These are phyloP conservation scores for Drosophila nigrodunni DNA, from an alignment of 1,140 invertebrate genomes.

Conservation along the genomic window DNA sequence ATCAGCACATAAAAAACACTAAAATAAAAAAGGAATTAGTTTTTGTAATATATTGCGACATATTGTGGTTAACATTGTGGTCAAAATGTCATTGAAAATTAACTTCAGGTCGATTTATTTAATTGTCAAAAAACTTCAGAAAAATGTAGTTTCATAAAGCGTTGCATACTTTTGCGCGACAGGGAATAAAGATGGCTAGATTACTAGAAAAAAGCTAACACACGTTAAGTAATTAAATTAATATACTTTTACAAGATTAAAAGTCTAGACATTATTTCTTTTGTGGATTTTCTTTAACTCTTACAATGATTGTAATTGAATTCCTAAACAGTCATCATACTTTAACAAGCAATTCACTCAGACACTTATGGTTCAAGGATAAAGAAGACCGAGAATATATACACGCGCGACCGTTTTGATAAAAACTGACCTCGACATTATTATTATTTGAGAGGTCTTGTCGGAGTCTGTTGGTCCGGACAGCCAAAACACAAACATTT, in stretches of 20 bases:
- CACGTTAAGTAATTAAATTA: too few relatives aligned
- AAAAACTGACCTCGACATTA: slow-evolving; percentile 60
- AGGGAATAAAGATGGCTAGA: too few relatives aligned
- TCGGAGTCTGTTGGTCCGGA: slow-evolving; percentile 18
- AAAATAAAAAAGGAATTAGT: slow-evolving; percentile 10
- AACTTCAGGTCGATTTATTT: slow-evolving; percentile 61
- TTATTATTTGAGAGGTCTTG: slow-evolving; percentile 32
- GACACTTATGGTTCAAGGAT: slow-evolving; percentile 32
- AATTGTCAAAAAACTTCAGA: slow-evolving; percentile 6
- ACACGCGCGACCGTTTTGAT: slow-evolving; percentile 20
- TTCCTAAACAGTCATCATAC: neutral
- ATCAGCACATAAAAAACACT: slow-evolving; percentile 16
- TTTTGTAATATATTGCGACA: slow-evolving; percentile 35
- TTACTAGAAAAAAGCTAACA: too few relatives aligned
- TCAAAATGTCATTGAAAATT: slow-evolving; percentile 70
- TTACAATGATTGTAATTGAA: neutral
- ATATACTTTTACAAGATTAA: too few relatives aligned
- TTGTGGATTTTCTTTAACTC: too few relatives aligned
- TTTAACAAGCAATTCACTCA: slow-evolving; percentile 13
- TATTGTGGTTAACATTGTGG: slow-evolving; percentile 64
- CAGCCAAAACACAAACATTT: slow-evolving; percentile 59
- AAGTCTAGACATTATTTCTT: too few relatives aligned
- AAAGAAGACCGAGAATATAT: neutral
- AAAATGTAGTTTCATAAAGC: slow-evolving; percentile 8
- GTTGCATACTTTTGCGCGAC: slow-evolving; percentile 11